Percentiles rank a stretch among this genome's conserved stretches.
These are phyloP conservation scores for Apamea monoglypha DNA, from an alignment of 2,888 invertebrate genomes.

Conservation along the genomic window DNA sequence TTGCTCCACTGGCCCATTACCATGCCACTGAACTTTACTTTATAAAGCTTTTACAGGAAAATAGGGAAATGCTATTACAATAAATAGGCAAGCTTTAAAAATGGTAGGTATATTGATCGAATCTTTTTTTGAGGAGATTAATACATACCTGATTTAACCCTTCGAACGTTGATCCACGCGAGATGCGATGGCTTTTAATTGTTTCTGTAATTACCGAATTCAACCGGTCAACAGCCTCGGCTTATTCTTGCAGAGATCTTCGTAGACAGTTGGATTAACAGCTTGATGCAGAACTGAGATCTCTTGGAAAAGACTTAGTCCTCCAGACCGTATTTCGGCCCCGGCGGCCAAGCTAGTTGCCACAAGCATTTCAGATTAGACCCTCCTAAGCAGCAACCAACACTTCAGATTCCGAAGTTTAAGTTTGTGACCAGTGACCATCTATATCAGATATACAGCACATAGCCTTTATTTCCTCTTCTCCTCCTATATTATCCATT, in stretches of 20 bases:
- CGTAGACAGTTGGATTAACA: background rate
- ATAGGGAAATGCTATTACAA: background rate
- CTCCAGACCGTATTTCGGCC: too few species aligned
- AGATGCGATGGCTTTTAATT: background rate
- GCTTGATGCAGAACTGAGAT: background rate
- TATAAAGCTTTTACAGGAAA: background rate
- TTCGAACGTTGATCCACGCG: background rate
- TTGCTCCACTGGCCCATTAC: background rate
- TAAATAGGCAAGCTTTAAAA: background rate
- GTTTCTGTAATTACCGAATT: background rate
- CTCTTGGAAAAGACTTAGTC: background rate
- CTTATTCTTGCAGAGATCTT: background rate
- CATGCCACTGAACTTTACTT: conserved; percentile 19
- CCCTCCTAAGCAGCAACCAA: background rate
- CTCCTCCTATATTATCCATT: background rate
- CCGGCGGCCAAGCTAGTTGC: too few species aligned
- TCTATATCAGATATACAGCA: background rate
- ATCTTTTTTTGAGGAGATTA: background rate
- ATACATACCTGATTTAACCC: background rate
- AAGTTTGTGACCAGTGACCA: background rate
- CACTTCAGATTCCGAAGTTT: background rate
- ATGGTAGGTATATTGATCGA: background rate
- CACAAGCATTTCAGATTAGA: background rate
- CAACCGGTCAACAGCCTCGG: background rate
- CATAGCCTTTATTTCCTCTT: too few species aligned